These are phyloP conservation scores for Bombus waltoni DNA, from an alignment of 1,140 invertebrate species.

Conservation along the genomic window DNA sequence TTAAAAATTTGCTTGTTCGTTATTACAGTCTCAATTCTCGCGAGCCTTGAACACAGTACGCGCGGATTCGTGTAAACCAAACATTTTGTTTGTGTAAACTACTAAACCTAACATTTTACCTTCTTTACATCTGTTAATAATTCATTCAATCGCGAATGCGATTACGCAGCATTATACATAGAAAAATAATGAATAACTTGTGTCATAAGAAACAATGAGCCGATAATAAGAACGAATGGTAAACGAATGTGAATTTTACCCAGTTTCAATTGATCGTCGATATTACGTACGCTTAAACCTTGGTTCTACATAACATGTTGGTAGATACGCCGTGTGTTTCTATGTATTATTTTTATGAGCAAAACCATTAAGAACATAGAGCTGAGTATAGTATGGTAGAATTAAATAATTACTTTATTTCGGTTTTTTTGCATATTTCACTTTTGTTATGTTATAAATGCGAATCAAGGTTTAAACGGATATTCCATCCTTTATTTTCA, in stretches of 20 bases:
- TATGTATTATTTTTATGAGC: slow-evolving; percentile 5
- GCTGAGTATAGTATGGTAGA: background rate
- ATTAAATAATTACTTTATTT: slow-evolving; percentile 7
- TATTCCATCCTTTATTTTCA: background rate
- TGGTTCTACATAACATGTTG: background rate
- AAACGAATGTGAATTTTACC: background rate
- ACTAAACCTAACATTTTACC: slow-evolving; percentile 17
- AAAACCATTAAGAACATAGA: background rate
- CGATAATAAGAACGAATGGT: background rate
- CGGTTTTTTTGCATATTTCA: background rate
- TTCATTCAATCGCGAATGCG: background rate
- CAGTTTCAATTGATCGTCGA: background rate
- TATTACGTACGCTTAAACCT: slow-evolving; percentile 29
- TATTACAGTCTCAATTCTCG: slow-evolving; percentile 41
- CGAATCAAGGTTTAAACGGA: slow-evolving; percentile 31
- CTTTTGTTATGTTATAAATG: background rate
- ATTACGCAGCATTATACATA: slow-evolving; percentile 18
- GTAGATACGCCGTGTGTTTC: background rate
- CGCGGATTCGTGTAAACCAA: slow-evolving; percentile 20
- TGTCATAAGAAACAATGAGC: slow-evolving; percentile 4
- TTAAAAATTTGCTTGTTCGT: slow-evolving; percentile 26
- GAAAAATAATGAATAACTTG: background rate
- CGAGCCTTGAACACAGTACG: slow-evolving; percentile 59
- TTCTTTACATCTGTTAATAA: background rate
- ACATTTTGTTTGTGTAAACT: slow-evolving; percentile 1